A percentile compares a stretch with the other conserved stretches of the same genome.
Conservation (phyloP, 2,888 invertebrate species). For the Leptopterna dolabrata region DNA sequence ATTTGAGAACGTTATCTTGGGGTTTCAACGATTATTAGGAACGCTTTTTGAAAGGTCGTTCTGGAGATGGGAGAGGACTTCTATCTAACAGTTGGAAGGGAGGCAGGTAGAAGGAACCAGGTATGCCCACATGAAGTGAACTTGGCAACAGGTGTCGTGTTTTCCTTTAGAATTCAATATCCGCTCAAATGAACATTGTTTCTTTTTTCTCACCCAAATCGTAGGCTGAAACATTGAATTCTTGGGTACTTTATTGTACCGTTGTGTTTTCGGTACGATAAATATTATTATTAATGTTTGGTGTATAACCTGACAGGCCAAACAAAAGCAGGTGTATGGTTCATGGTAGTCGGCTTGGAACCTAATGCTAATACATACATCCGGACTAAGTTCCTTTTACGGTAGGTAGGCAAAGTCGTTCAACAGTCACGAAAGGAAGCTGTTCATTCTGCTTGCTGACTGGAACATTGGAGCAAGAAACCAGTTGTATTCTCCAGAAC, state of each 20-base stretch:
- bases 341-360: neutral
- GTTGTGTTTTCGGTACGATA: no score
- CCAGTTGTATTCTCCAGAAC: neutral
- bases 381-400: neutral
- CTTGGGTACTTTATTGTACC: no score
- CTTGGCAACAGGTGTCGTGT: constrained; percentile 19
- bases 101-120: neutral
- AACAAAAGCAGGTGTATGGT: neutral
- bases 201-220: neutral
- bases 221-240: neutral
- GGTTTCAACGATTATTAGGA: neutral
- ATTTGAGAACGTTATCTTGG: constrained; percentile 22
- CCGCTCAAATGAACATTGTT: neutral
- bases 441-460: neutral
- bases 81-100: neutral
- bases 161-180: neutral
- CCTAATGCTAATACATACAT: neutral
- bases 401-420: neutral
- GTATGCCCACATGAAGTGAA: neutral
- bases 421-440: neutral
- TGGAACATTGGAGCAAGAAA: neutral
- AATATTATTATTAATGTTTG: no score
- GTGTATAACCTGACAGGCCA: neutral
- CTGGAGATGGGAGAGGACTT: neutral
- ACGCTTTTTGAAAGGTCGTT: constrained; percentile 6